Evolutionary conservation across 2,797 vertebrate species (phyloP).

Genomic region (Gorsachius magnificus): DNA sequence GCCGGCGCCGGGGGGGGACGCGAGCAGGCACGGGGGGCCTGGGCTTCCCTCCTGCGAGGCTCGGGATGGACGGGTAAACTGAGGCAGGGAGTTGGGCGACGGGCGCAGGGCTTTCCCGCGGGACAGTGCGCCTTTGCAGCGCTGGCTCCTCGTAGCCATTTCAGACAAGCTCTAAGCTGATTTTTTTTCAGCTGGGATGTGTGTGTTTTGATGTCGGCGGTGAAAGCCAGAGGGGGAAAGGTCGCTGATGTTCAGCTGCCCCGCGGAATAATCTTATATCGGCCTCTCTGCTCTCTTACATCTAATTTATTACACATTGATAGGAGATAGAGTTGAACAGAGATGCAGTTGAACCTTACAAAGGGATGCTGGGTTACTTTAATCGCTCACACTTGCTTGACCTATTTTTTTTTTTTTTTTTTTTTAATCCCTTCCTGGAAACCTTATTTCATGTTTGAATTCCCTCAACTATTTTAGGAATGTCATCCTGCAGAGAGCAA

Average conservation of each 20-base stretch:
- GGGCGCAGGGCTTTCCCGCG: accelerated
- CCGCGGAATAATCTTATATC: not conserved
- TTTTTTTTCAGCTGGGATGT: not conserved
- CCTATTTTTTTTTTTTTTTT: conserved; percentile 37
- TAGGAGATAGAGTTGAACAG: not conserved
- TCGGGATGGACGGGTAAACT: not conserved
- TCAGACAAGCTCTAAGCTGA: not conserved
- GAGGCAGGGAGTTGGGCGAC: not conserved
- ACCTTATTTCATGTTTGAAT: conserved; percentile 69
- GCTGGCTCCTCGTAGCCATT: not conserved
- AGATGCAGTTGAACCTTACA: not conserved
- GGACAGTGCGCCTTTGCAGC: accelerated
- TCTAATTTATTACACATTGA: not conserved
- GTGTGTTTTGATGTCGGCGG: not conserved
- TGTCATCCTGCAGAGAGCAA: too few relatives aligned
- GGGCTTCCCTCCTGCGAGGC: not conserved
- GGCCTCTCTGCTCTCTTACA: not conserved
- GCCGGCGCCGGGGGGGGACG: accelerated
- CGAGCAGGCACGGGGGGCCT: accelerated
- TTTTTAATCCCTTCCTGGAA: conserved; percentile 60
- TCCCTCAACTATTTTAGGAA: conserved; percentile 73
- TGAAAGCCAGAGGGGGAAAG: not conserved
- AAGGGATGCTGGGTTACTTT: conserved; percentile 45
- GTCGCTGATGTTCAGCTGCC: not conserved
- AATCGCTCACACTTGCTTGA: conserved; percentile 59